Evolutionary conservation across 92 coral and sea anemone species (phyloP).

Genomic region (Zoanthus sansibaricus): DNA sequence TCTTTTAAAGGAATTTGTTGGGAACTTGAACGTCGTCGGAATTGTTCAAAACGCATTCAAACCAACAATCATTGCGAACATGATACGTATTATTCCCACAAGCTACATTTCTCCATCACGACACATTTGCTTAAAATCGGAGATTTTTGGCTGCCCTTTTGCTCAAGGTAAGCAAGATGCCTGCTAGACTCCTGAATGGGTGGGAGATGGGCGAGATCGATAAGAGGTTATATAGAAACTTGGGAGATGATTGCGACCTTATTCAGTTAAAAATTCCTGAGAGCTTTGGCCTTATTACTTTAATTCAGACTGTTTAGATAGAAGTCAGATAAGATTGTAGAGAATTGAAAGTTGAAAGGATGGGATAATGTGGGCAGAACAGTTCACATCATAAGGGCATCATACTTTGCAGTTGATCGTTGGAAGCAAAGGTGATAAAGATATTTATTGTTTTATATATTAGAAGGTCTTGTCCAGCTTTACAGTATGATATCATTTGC

Average conservation of each 20-base stretch:
- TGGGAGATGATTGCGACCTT: neutral
- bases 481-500: no score
- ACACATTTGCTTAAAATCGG: constrained; percentile 82
- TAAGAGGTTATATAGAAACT: neutral
- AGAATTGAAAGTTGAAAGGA: no score
- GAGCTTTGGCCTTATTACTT: no score
- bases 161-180: constrained; percentile 53
- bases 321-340: no score
- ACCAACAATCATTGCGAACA: constrained; percentile 70
- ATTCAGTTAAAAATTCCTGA: no score
- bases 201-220: neutral
- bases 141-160: constrained; percentile 77
- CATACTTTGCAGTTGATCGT: no score
- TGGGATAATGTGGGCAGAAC: no score
- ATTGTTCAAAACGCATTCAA: constrained; percentile 47
- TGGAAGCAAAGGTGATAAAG: no score
- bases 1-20: constrained; percentile 70
- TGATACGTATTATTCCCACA: constrained; percentile 79
- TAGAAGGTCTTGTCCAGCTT: no score
- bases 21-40: constrained; percentile 51
- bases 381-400: no score
- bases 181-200: neutral
- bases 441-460: no score
- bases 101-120: constrained; percentile 48
- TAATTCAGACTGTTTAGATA: no score